phyloP scores from a whole-genome alignment of 1,140 invertebrate species.

The Scaptomyza graminum region DNA sequence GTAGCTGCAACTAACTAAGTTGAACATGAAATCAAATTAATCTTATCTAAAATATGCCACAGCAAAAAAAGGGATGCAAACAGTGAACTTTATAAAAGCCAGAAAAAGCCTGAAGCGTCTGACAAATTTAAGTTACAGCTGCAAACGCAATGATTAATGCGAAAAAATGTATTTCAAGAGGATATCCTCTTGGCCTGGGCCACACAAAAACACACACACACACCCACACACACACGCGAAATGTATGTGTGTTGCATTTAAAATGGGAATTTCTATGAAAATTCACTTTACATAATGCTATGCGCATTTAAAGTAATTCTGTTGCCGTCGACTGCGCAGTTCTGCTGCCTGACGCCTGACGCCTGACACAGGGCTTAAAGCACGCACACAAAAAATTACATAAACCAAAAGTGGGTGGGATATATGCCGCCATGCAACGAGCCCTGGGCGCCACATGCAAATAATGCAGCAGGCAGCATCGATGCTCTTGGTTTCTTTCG shows the following conservation, averaged over 20 bases:
- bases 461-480: constrained; percentile 43
- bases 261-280: constrained; percentile 35
- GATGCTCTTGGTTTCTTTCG: background rate
- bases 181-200: background rate
- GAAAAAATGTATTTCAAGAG: background rate
- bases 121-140: background rate
- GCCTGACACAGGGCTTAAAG: constrained; percentile 30
- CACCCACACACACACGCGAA: background rate
- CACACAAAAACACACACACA: background rate
- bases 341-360: background rate
- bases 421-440: constrained; percentile 3
- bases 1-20: too few relatives aligned
- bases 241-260: constrained; percentile 26
- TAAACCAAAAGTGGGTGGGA: constrained; percentile 66
- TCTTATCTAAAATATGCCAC: background rate
- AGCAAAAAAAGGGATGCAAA: background rate
- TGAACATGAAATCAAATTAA: background rate
- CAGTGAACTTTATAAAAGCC: background rate
- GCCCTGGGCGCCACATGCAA: constrained; percentile 42
- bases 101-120: background rate
- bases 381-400: constrained; percentile 47
- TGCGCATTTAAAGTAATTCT: constrained; percentile 33
- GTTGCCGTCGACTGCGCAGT: constrained; percentile 18
- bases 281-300: constrained; percentile 50
- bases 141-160: background rate